These are phyloP conservation scores for Crotophaga sulcirostris DNA, from an alignment of 2,113 vertebrate genomes.

Conservation along the genomic window DNA sequence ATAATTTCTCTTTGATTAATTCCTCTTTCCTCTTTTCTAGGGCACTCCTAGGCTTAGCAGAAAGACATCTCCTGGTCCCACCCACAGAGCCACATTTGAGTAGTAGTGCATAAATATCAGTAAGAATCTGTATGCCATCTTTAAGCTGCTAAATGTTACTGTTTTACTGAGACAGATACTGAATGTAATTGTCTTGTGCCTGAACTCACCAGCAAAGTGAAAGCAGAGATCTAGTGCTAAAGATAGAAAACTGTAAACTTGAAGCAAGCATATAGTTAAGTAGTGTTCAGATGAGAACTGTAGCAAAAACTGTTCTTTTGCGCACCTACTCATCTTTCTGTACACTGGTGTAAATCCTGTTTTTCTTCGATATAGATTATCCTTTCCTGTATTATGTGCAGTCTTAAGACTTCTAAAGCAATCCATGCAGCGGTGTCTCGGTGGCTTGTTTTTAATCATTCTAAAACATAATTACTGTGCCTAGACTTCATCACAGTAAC, in stretches of 20 bases:
- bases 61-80: slow-evolving; percentile 89
- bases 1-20: not conserved
- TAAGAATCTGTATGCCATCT: slow-evolving; percentile 52
- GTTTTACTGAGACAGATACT: slow-evolving; percentile 79
- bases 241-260: slow-evolving; percentile 39
- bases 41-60: slow-evolving; percentile 91
- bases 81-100: slow-evolving; percentile 87
- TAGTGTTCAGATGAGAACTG: not conserved
- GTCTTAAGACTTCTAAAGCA: not conserved
- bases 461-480: slow-evolving; percentile 46
- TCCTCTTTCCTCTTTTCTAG: slow-evolving; percentile 68
- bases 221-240: slow-evolving; percentile 40
- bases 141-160: slow-evolving; percentile 81
- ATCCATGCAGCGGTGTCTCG: not conserved
- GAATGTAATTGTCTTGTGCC: slow-evolving; percentile 81
- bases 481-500: slow-evolving; percentile 23
- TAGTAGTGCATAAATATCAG: slow-evolving; percentile 61
- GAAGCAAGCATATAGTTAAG: slow-evolving; percentile 27
- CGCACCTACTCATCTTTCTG: not conserved
- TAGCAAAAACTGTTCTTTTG: not conserved
- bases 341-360: not conserved
- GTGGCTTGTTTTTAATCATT: not conserved
- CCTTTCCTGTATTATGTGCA: slow-evolving; percentile 9
- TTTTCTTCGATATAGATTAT: slow-evolving; percentile 28
- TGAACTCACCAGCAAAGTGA: slow-evolving; percentile 79